These are phyloP conservation scores for Grus americana DNA, from an alignment of 2,113 vertebrate species.

Conservation along the genomic window DNA sequence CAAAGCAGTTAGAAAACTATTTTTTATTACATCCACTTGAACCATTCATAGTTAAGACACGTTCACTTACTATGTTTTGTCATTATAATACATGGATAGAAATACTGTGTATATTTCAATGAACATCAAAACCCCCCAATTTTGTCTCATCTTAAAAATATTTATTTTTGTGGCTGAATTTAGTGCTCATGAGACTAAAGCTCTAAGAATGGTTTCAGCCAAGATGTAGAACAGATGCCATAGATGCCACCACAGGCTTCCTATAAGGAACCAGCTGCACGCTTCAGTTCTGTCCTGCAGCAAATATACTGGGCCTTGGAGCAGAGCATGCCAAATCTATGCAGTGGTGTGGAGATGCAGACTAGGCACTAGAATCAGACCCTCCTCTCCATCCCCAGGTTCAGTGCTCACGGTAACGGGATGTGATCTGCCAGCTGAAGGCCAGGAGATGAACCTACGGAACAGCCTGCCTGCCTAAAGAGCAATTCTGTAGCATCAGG, in stretches of 20 bases:
- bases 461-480: conserved; percentile 25
- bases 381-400: conserved; percentile 24
- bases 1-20: conserved; percentile 83
- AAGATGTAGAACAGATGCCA: conserved; percentile 44
- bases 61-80: conserved; percentile 79
- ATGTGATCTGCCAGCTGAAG: conserved; percentile 42
- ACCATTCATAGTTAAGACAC: conserved; percentile 79
- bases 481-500: conserved; percentile 37
- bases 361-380: conserved; percentile 48
- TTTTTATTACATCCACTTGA: conserved; percentile 81
- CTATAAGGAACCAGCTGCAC: conserved; percentile 28
- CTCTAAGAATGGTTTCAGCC: conserved; percentile 50
- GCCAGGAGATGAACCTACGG: conserved; percentile 8
- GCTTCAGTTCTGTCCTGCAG: conserved; percentile 12
- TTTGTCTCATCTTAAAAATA: conserved; percentile 73
- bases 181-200: conserved; percentile 65
- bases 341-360: conserved; percentile 1
- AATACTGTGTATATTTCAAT: conserved; percentile 77
- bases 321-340: conserved; percentile 37
- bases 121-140: conserved; percentile 69
- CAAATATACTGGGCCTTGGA: conserved; percentile 8
- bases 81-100: conserved; percentile 81
- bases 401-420: conserved; percentile 3
- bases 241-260: conserved; percentile 53
- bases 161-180: conserved; percentile 75